Evolutionary conservation across 2,888 invertebrate species (phyloP).

Genomic region (Eupithecia subfuscata): DNA sequence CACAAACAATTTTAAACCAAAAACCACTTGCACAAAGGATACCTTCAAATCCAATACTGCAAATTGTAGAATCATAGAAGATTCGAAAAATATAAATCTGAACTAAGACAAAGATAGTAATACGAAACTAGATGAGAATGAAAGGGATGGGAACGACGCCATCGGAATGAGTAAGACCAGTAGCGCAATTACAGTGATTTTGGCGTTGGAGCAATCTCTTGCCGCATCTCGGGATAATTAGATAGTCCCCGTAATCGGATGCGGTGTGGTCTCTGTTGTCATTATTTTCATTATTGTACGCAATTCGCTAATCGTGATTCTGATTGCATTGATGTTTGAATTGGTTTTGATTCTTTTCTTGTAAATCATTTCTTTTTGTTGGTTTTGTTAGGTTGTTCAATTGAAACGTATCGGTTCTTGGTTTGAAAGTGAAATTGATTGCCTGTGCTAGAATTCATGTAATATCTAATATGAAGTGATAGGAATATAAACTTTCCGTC

Average conservation of each 20-base stretch:
- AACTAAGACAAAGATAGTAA: constrained; percentile 54
- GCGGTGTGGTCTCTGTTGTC: constrained; percentile 67
- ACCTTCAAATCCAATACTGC: constrained; percentile 17
- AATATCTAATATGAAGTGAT: not conserved
- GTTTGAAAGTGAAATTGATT: not conserved
- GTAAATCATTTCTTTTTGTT: not conserved
- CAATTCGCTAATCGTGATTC: constrained; percentile 65
- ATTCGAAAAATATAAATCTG: constrained; percentile 54
- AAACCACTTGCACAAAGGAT: constrained; percentile 6
- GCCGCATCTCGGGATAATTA: constrained; percentile 70
- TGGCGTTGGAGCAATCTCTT: constrained; percentile 69
- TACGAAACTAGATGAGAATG: constrained; percentile 48
- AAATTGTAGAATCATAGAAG: constrained; percentile 12
- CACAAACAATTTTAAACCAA: constrained; percentile 16
- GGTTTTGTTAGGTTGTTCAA: not conserved
- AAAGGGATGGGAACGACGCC: constrained; percentile 69
- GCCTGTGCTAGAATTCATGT: not conserved
- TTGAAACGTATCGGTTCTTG: not conserved
- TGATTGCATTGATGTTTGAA: constrained; percentile 46
- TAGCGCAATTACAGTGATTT: constrained; percentile 78
- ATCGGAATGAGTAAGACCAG: constrained; percentile 73
- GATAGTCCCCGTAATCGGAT: constrained; percentile 75
- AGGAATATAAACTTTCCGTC: not conserved
- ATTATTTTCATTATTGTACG: constrained; percentile 76
- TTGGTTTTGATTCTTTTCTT: constrained; percentile 37